Evolutionary conservation across 2,888 invertebrate genomes (phyloP), one percentile per base, ranked within the genome.

Genomic region (Apoda limacodes): DNA sequence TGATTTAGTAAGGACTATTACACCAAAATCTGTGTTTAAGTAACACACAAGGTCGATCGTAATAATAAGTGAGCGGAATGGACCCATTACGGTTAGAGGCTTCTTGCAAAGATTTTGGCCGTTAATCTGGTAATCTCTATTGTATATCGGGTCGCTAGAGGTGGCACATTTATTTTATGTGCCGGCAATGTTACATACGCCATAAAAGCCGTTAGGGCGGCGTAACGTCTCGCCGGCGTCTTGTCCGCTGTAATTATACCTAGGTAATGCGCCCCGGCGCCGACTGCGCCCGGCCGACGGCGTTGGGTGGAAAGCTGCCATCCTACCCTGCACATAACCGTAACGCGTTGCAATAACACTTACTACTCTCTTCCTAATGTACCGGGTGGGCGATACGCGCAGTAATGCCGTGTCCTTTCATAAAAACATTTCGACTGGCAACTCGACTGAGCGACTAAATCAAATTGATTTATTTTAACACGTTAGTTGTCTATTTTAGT

Each of bases 151-250:
- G 56, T 62, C 49, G 57, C 64, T 70, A 55, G 66, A 67, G 66
- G 69, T 70, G 68, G 71, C 76, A 76, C 78, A 76, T 78, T 78
- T 74, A 75, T 78, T 78, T 78, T 74, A 78, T 74, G 76, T 71
- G 60, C 71, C 71, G 68, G 74, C 72, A 76, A 76, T 78, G 80
- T 76, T 71, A 76, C 78, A 78, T 78, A 72, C 72, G 74, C 78
- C 65, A 76, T 78, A 78, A 80, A 80, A 76, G 78, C 70, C 78
- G 80, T 78, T 78, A 78, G 71, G 75, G 67, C 70, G 65, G 69
- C 75, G 66, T 75, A 68, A 74, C 74, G 78, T 76, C 76, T 75
- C 74, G 75, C 65, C 78, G 63, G 59, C 75, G 68, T 75, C 76
- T 75, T 74, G 71, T 62, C 63, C 61, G 71, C 63, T 74, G 72